Base-by-base conservation (phyloP, 2,888 invertebrate species). In the Apotomis turbidana region DNA sequence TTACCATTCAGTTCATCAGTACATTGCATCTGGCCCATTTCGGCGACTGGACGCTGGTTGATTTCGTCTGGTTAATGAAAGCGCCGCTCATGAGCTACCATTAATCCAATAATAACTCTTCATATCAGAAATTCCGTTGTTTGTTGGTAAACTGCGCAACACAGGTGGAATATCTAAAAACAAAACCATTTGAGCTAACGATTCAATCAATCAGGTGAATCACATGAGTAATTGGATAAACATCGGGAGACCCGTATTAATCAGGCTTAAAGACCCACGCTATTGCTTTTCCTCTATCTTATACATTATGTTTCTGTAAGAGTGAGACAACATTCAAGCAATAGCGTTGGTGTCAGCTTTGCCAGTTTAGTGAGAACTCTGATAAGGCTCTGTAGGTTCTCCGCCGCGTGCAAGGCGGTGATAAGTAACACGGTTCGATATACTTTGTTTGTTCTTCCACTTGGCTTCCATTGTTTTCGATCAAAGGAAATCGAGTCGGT, bases 351-450 rank as follows among this genome's bases (percentile, higher is more conserved):
- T 44, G 46, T 55, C 46, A 55, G 55, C 55, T 57, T 15, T 36
- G 61, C 38, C 46, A 61, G 51, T 57, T 54, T 52, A 38, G 27
- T 27, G 49, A 67, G 15, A 54, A 44, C 60, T 46, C 41, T 67
- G 71, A 71, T 67, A 71, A 67, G 57, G 61, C 41, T 61, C 66
- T 4, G 54, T 66, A 57, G 64, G 41, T 64, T 12, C n/a, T 15
- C 5, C 64, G 12, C 54, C 64, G 66, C 55, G 55, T 66, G 66
- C 55, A 46, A 15, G 55, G 54, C 54, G 1, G 27, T 46, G 66
- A 66, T 58, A 68, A 57, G 57, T 71, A 41, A 66, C 49, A 71
- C 67, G 67, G 71, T 61, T 67, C 55, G 55, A 68, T 61, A 67
- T 51, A 44, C 52, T 58, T 64, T 66, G 60, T 54, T 67, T 68